Percentiles rank a stretch among this genome's conserved stretches.
Evolutionary conservation across 1,140 invertebrate species (phyloP).

Genomic region (Rhopalosiphum padi): DNA sequence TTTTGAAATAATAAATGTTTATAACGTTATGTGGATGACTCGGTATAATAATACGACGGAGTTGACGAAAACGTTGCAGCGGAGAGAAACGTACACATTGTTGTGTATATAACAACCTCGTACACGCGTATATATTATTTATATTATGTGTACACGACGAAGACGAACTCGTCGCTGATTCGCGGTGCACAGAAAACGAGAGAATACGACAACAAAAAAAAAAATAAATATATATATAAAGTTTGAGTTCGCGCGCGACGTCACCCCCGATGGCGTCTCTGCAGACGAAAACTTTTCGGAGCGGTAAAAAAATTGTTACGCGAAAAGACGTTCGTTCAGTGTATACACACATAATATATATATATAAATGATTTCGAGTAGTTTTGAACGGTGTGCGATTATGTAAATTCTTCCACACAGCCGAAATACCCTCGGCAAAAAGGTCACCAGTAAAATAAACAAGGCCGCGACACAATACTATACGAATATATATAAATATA

Average conservation of each 20-base stretch:
- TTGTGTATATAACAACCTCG: not conserved
- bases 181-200: not conserved
- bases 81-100: not conserved
- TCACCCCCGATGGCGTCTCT: not conserved
- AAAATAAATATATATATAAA: not conserved
- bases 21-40: not conserved
- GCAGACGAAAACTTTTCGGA: not conserved
- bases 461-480: conserved; percentile 20
- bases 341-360: not conserved
- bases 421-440: conserved; percentile 21
- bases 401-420: conserved; percentile 14
- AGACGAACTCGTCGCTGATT: not conserved
- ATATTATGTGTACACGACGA: not conserved
- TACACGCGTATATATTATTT: not conserved
- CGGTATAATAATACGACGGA: not conserved
- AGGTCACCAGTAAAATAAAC: conserved; percentile 51
- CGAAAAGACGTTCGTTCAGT: conserved; percentile 24
- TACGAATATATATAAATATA: not conserved
- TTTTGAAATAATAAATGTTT: not conserved
- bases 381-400: conserved; percentile 61
- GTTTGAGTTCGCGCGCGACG: not conserved
- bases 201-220: not conserved
- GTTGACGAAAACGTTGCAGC: not conserved
- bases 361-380: not conserved
- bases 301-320: not conserved